Evolutionary conservation across 2,888 invertebrate genomes (phyloP).

Genomic region (Zygothrica quintamaculata): DNA sequence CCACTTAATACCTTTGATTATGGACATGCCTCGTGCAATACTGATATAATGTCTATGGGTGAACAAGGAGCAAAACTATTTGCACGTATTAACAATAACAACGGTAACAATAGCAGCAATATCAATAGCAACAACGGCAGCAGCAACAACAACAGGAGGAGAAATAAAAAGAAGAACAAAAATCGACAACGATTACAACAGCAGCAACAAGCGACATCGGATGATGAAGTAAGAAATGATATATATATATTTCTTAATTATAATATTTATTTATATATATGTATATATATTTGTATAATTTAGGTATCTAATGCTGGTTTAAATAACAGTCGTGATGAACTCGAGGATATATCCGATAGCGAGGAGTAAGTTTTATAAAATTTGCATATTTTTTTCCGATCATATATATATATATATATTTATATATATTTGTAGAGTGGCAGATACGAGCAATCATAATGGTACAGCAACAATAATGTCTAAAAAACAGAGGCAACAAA

Average conservation of each 20-base stretch:
- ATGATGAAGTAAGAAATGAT: conserved; percentile 29
- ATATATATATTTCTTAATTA: background rate
- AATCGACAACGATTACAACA: conserved; percentile 9
- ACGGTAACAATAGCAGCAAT: conserved; percentile 28
- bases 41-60: too few relatives aligned
- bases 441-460: too few relatives aligned
- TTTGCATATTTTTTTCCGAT: background rate
- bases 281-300: background rate
- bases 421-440: too few relatives aligned
- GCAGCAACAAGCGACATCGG: conserved; percentile 9
- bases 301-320: background rate
- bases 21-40: conserved; percentile 86
- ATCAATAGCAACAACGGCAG: conserved; percentile 27
- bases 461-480: conserved; percentile 28
- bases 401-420: too few relatives aligned
- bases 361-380: conserved; percentile 80
- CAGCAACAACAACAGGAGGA: conserved; percentile 32
- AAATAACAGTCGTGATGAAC: conserved; percentile 58
- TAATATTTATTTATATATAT: too few relatives aligned
- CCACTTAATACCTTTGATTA: conserved; percentile 90
- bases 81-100: too few relatives aligned
- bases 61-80: too few relatives aligned
- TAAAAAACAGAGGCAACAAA: background rate
- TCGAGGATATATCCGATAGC: conserved; percentile 82
- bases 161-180: conserved; percentile 26